Evolutionary conservation across 2,113 vertebrate species (phyloP).

Genomic region (Oreochromis spilurus): DNA sequence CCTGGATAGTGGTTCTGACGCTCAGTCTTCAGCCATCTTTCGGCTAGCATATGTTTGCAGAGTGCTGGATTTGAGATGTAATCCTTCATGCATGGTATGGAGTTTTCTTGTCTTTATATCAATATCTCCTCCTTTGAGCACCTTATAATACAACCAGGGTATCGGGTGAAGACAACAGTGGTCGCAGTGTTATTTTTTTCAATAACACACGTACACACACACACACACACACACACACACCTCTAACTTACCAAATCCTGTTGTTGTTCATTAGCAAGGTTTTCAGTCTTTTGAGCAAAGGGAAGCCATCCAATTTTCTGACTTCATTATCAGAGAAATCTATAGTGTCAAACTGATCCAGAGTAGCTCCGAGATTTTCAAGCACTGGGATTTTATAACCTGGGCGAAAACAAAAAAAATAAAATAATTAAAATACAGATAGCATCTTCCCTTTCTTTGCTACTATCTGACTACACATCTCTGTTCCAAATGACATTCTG

Average conservation of each 20-base stretch:
- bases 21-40: background rate
- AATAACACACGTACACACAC: rapidly evolving
- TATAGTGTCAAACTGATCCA: slow-evolving; percentile 96
- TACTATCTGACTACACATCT: background rate
- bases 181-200: rapidly evolving
- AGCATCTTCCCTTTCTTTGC: background rate
- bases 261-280: slow-evolving; percentile 94
- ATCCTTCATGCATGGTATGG: background rate
- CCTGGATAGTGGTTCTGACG: background rate
- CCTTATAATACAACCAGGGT: background rate
- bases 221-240: rapidly evolving
- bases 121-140: background rate
- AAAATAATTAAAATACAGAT: background rate
- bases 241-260: slow-evolving; percentile 83
- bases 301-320: slow-evolving; percentile 92
- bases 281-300: slow-evolving; percentile 86
- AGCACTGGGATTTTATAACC: slow-evolving; percentile 96
- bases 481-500: background rate
- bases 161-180: background rate
- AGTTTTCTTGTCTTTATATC: background rate
- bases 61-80: background rate
- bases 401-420: background rate
- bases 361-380: slow-evolving; percentile 92
- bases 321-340: slow-evolving; percentile 98
- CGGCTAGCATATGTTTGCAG: background rate